phyloP scores from a whole-genome alignment of 2,797 vertebrate genomes.

The Enteromius afrohamiltoni region DNA sequence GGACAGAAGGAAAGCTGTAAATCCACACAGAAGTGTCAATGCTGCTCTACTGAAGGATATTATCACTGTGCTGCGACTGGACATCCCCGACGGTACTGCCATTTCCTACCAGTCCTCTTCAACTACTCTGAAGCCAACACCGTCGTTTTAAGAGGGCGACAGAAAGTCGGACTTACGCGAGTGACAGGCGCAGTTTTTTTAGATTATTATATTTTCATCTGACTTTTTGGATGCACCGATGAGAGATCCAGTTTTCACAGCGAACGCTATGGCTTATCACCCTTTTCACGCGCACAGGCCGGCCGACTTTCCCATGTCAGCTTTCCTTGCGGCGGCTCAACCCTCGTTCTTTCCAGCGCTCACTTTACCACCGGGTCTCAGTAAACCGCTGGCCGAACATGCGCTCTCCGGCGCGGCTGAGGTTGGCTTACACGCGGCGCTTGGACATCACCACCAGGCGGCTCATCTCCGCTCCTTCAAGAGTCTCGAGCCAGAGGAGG shows the following conservation, averaged over 20 bases:
- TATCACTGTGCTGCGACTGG: constrained; percentile 44
- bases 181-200: constrained; percentile 41
- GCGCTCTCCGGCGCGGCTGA: constrained; percentile 82
- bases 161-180: constrained; percentile 48
- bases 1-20: constrained; percentile 26
- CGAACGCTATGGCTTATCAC: constrained; percentile 91
- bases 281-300: constrained; percentile 87
- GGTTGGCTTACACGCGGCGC: constrained; percentile 80
- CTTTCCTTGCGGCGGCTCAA: constrained; percentile 82
- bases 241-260: constrained; percentile 88
- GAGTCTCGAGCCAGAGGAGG: constrained; percentile 83
- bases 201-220: constrained; percentile 58
- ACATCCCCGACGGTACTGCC: constrained; percentile 50
- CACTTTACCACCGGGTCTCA: constrained; percentile 79
- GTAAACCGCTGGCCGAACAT: constrained; percentile 79
- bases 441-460: constrained; percentile 79
- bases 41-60: constrained; percentile 55
- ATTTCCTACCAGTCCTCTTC: constrained; percentile 63
- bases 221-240: constrained; percentile 83
- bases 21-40: constrained; percentile 46
- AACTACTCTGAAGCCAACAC: constrained; percentile 6
- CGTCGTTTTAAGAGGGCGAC: constrained; percentile 26
- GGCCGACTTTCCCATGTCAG: constrained; percentile 86
- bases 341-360: constrained; percentile 83
- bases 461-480: constrained; percentile 81